Base-by-base conservation (phyloP, 1,140 invertebrate genomes). In the Tyrophagus putrescentiae region DNA sequence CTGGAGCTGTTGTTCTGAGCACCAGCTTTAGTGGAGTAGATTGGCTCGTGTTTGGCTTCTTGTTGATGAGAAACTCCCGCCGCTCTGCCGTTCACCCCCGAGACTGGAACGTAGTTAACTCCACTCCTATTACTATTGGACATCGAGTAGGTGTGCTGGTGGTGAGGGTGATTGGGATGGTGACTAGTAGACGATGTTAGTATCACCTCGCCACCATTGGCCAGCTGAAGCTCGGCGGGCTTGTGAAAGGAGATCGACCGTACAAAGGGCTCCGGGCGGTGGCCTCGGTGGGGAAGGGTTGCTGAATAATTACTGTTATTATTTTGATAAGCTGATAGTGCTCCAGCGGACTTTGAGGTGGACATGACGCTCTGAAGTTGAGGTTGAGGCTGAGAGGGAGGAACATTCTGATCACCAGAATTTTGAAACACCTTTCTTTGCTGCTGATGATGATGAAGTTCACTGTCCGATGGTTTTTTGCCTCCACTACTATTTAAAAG, bases 1-100 rank as follows among this genome's bases (percentile, higher is more conserved):
- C 66, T n/a, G n/a, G 42, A 44, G 65, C 60, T n/a, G 36, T 63
- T 52, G 53, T 60, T 13, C 54, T 28, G 1, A 5, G 3, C 28
- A 54, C 32, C 5, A n/a, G n/a, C n/a, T n/a, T n/a, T n/a, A n/a
- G 52, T 54, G 9, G 13, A 13, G 39, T 54, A 54, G n/a, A 54
- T 34, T 29, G 52, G 25, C 25, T 54, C 52, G n/a, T 39, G 21
- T 18, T 7, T 48, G 45, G 21, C 21, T 25, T 7, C 45, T 48
- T 48, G 23, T 29, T 7, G 31, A 48, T 48, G 23, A 21, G 36
- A 39, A 39, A 13, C 36, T 13, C 7, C 31, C 23, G 45, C 31
- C n/a, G n/a, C 31, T 6, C 7, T 39, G 31, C 7, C 45, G 23
- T 48, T 48, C 45, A 9, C 23, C 23, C 31, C 31, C 13, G 36